Percentiles rank a stretch among this genome's conserved stretches.
phyloP scores from a whole-genome alignment of 2,888 invertebrate genomes.

The Linnaemya vulpina region DNA sequence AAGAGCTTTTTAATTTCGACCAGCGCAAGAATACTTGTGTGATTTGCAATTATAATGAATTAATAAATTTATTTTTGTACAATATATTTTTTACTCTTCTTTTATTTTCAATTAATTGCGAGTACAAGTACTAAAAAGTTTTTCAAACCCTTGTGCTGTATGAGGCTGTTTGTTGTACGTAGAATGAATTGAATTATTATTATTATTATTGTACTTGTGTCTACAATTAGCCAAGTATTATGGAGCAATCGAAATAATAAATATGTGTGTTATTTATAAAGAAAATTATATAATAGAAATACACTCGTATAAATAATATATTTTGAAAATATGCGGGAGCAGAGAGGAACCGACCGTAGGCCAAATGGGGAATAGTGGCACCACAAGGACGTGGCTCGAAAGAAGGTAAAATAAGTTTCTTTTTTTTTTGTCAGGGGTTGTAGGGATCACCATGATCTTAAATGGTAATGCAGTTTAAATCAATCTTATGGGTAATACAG shows the following conservation, averaged over 20 bases:
- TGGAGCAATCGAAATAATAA: conserved; percentile 70
- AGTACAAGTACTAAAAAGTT: conserved; percentile 71
- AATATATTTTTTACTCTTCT: no score
- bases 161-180: conserved; percentile 40
- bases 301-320: background rate
- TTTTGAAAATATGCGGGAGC: background rate
- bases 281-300: conserved; percentile 49
- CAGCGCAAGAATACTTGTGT: conserved; percentile 20
- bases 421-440: no score
- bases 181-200: conserved; percentile 61
- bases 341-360: conserved; percentile 53
- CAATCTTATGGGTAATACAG: no score
- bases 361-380: conserved; percentile 28
- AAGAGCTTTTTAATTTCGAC: conserved; percentile 46
- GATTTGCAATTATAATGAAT: conserved; percentile 64
- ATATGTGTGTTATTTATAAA: conserved; percentile 56
- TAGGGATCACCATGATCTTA: no score
- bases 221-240: conserved; percentile 69
- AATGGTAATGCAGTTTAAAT: no score
- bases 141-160: conserved; percentile 62
- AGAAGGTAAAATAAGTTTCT: background rate
- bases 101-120: conserved; percentile 76
- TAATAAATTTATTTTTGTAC: conserved; percentile 57
- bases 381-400: background rate
- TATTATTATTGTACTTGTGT: conserved; percentile 58